Evolutionary conservation across 2,888 invertebrate genomes (phyloP).

Genomic region (Linnaemya vulpina): DNA sequence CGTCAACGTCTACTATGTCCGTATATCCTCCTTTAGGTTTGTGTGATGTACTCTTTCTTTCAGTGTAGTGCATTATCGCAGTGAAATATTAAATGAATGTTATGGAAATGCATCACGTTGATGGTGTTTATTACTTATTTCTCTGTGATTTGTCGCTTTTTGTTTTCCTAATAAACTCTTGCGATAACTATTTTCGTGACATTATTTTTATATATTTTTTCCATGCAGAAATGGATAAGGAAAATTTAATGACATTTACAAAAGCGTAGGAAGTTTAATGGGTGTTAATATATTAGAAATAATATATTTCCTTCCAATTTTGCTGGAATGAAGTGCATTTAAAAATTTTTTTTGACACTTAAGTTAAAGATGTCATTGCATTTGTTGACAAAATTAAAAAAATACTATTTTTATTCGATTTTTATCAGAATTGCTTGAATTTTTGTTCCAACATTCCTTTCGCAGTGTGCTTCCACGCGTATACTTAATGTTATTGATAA

Average conservation of each 20-base stretch:
- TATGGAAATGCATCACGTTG: slow-evolving; percentile 70
- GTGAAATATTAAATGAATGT: slow-evolving; percentile 65
- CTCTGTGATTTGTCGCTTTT: slow-evolving; percentile 5
- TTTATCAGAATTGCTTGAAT: too few species aligned
- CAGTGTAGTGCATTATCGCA: slow-evolving; percentile 28
- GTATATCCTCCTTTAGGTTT: slow-evolving; percentile 3
- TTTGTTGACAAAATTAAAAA: too few species aligned
- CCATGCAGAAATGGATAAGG: slow-evolving; percentile 9
- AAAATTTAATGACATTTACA: slow-evolving; percentile 44
- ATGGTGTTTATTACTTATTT: slow-evolving; percentile 62
- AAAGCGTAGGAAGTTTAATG: slow-evolving; percentile 15
- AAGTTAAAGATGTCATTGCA: too few species aligned
- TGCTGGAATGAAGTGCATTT: too few species aligned
- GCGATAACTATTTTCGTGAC: slow-evolving; percentile 55
- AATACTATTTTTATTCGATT: too few species aligned
- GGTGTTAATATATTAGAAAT: neutral
- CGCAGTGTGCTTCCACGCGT: too few species aligned
- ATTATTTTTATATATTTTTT: slow-evolving; percentile 43
- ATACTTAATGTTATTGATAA: too few species aligned
- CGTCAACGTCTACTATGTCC: slow-evolving; percentile 30
- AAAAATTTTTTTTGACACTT: too few species aligned
- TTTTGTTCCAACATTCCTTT: too few species aligned
- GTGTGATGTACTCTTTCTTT: neutral
- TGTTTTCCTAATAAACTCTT: slow-evolving; percentile 10
- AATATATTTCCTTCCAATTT: too few species aligned